Evolutionary conservation across 2,113 vertebrate species (phyloP), one percentile per base, ranked within the genome.

Genomic region (Hippocampus zosterae): DNA sequence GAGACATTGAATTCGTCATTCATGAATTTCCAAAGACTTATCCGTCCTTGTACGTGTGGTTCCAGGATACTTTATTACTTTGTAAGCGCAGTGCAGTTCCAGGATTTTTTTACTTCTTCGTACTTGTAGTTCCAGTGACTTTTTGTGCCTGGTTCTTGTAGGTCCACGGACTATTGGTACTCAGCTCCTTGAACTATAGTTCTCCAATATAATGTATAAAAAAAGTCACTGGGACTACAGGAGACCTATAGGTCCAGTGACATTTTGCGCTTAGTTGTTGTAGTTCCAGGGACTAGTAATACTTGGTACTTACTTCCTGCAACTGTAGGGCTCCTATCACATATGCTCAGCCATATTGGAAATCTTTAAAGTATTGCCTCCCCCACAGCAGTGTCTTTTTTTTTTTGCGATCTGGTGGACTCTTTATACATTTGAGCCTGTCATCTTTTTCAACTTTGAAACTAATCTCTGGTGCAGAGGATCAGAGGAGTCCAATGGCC

Each of bases 391-490:
- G 9, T 2, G 9, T 56, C 3, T 56, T 16, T 10, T 16, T 11
- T 56, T 25, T 59, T 2, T 29, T 6, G 15, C 12, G 2, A 59
- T 59, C 57, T 29, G n/a, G 15, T 50, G 16, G 16, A 50, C 48
- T 18, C 5, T 50, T 5, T 8, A 33, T 18, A 33, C 12, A 60
- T 16, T 29, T 60, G 3, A 27, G 3, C 15, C 8, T 18, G 13
- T 60, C 15, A 15, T 33, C 12, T 19, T 59, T 48, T 41, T 41
- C 37, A 56, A 29, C 2, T 18, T 44, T 37, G 5, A 55, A 65
- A 93, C 93, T 78, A 57, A 74, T 77, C 1, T 88, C 73, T 1
- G 83, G 85, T 52, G n/a, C 80, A 68, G 94, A 94, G 70, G 94
- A 94, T 1, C 12, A 81, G 25, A 91, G 93, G 69, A 92, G 91